These are phyloP conservation scores for Clusia tigrina DNA, from an alignment of 2,888 invertebrate genomes.

Conservation along the genomic window DNA sequence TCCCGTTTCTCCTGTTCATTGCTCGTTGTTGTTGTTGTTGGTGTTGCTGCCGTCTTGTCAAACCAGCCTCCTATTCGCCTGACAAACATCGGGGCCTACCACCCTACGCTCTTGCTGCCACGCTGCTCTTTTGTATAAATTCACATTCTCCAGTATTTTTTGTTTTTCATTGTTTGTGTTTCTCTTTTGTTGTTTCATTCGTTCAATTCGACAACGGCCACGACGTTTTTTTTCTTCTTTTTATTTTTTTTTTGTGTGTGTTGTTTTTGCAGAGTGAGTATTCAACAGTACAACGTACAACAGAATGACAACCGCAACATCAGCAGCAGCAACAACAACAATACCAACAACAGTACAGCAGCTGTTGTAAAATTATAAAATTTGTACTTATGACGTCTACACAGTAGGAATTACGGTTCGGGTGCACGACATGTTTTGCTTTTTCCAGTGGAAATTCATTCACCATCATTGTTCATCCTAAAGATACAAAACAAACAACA, in stretches of 20 bases:
- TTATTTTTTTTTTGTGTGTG: constrained; percentile 37
- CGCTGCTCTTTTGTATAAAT: constrained; percentile 35
- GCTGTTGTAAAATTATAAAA: constrained; percentile 40
- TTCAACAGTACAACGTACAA: no score
- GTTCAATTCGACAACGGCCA: constrained; percentile 3
- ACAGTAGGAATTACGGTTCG: neutral
- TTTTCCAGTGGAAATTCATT: constrained; percentile 48
- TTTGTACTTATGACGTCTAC: constrained; percentile 16
- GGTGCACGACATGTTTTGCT: neutral
- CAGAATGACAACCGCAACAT: constrained; percentile 27
- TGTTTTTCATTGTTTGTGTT: constrained; percentile 44
- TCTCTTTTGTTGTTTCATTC: constrained; percentile 19
- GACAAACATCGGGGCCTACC: neutral
- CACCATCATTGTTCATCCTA: constrained; percentile 38
- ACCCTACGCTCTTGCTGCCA: neutral
- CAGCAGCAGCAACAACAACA: constrained; percentile 28
- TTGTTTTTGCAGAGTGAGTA: constrained; percentile 17
- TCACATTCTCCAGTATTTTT: constrained; percentile 45
- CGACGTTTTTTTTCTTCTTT: constrained; percentile 24
- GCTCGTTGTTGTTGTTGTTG: neutral
- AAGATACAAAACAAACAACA: neutral
- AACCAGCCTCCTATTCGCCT: constrained; percentile 23
- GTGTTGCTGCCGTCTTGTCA: constrained; percentile 16
- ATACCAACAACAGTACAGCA: constrained; percentile 13
- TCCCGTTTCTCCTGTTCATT: neutral